These are phyloP conservation scores for Leptopilina clavipes DNA, from an alignment of 1,140 invertebrate genomes.

Conservation along the genomic window DNA sequence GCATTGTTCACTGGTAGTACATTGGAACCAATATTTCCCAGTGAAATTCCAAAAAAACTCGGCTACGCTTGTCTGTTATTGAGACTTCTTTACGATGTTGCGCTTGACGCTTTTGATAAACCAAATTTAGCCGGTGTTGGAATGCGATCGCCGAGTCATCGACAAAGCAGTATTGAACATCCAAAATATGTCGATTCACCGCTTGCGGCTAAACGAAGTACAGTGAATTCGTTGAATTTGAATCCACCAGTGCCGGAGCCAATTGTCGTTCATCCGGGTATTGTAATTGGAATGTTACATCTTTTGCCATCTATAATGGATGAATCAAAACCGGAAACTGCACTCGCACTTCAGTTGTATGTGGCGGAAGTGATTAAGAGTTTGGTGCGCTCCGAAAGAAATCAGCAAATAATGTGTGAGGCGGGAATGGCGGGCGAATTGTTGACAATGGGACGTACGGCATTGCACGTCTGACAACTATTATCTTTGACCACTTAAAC, in stretches of 20 bases:
- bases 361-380: conserved; percentile 93
- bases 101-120: conserved; percentile 93
- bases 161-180: conserved; percentile 75
- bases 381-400: conserved; percentile 92
- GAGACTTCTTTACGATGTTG: conserved; percentile 92
- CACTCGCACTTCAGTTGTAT: conserved; percentile 88
- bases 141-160: conserved; percentile 80
- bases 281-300: conserved; percentile 95
- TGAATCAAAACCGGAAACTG: conserved; percentile 72
- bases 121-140: conserved; percentile 80
- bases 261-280: conserved; percentile 96
- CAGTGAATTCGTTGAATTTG: conserved; percentile 83
- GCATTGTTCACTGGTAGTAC: conserved; percentile 84
- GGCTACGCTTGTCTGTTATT: conserved; percentile 87
- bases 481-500: conserved; percentile 21
- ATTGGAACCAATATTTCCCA: conserved; percentile 79
- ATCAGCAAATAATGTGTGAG: conserved; percentile 99
- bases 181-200: conserved; percentile 75
- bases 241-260: conserved; percentile 87
- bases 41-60: conserved; percentile 81
- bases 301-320: conserved; percentile 90
- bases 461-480: conserved; percentile 74
- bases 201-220: conserved; percentile 73
- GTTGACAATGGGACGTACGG: conserved; percentile 84
- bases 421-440: conserved; percentile 91